Base-by-base conservation (phyloP, 2,888 invertebrate species). In the Tenthredo distinguenda region DNA sequence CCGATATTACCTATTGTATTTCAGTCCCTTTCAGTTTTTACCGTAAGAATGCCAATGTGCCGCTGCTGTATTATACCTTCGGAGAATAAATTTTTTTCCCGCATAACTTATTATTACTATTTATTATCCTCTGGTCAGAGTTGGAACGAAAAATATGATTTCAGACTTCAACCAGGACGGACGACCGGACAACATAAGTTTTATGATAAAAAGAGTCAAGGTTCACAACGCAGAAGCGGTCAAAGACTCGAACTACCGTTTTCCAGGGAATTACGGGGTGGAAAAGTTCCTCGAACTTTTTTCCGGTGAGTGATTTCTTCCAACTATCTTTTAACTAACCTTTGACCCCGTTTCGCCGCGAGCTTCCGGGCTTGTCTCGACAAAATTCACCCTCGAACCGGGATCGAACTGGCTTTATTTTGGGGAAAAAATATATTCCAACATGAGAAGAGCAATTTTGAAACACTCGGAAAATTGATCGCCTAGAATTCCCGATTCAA, bases 211-310 rank as follows among this genome's bases (percentile, higher is more conserved):
- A 94, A 95, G 98, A 90, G 98, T 99, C 91, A 99, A 99, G 94
- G 98, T 99, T 26, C 98, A 98, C 94, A 98, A 98, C 86, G 95
- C 96, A 91, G 97, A 98, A 91, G 97, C 98, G 84, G 94, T 98
- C 87, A 96, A 96, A 90, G 98, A 98, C 94, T 96, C 97, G 10
- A 95, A 96, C 79, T 99, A 99, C 94, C 96, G 98, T 89, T 98
- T 98, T 94, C 97, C 98, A 0, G 97, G 97, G 90, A 99, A 99
- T 94, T 99, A 99, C 93, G 99, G 99, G 74, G 99, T 99, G 85
- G 99, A 99, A 93, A 99, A 99, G 95, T 99, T 99, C 94, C 95
- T 99, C 88, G 99, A 99, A 94, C 95, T 99, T 87, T 99, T 99
- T 95, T 99, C 99, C 89, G 98, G 98, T 97, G 94, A 95, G 95